Evolutionary conservation across 2,113 vertebrate species (phyloP).

Genomic region (Pluvianellus socialis): DNA sequence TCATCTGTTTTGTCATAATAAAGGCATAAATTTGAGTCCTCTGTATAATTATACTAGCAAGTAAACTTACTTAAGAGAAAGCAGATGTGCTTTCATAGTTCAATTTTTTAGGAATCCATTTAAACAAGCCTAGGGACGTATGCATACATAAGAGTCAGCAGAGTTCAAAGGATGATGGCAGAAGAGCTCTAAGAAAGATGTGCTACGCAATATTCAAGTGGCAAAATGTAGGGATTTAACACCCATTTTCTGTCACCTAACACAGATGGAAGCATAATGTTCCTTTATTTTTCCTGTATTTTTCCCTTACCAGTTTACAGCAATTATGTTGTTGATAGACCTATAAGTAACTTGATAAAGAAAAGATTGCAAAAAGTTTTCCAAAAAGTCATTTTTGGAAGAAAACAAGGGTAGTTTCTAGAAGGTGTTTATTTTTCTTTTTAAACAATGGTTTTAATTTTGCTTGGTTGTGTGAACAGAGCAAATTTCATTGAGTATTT

Average conservation of each 20-base stretch:
- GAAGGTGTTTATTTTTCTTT: background rate
- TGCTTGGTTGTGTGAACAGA: background rate
- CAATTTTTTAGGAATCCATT: background rate
- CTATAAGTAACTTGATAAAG: background rate
- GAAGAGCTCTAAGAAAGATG: background rate
- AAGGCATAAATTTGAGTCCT: background rate
- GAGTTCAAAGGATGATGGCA: background rate
- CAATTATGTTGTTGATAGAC: background rate
- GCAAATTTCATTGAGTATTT: background rate
- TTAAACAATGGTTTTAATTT: background rate
- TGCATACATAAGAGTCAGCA: background rate
- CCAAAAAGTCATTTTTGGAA: background rate
- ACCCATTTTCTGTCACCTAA: background rate
- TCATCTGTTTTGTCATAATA: background rate
- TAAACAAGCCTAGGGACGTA: background rate
- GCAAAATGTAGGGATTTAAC: background rate
- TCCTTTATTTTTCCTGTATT: background rate
- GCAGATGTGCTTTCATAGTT: background rate
- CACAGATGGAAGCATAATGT: background rate
- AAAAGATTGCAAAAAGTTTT: background rate
- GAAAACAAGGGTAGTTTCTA: background rate
- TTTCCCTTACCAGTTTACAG: background rate
- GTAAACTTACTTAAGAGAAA: background rate
- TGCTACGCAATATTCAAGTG: background rate
- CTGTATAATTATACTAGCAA: background rate